Conservation (phyloP, 2,888 invertebrate genomes). For the Diarsia brunnea region DNA sequence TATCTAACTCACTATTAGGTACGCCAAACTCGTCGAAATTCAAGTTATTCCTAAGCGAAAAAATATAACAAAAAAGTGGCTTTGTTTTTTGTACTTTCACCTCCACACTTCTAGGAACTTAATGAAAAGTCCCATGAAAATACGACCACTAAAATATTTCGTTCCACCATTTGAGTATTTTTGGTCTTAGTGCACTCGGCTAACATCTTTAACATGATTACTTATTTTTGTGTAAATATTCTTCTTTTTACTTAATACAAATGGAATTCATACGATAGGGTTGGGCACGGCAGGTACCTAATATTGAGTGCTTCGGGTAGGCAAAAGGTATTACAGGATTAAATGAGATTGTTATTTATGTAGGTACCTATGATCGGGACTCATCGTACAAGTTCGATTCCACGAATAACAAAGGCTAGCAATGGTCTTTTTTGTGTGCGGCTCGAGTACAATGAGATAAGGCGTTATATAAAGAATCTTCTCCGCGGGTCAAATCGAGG, state of each 20-base stretch:
- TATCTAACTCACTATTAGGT: no score
- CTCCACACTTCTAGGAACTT: not conserved
- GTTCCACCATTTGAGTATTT: not conserved
- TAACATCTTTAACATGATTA: conserved; percentile 31
- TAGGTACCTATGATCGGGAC: conserved; percentile 59
- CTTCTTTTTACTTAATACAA: conserved; percentile 34
- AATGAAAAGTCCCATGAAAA: not conserved
- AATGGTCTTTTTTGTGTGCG: conserved; percentile 76
- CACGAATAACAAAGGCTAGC: conserved; percentile 74
- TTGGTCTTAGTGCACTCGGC: not conserved
- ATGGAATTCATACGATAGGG: conserved; percentile 36
- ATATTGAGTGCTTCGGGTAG: conserved; percentile 44
- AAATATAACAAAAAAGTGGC: no score
- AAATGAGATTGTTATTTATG: conserved; percentile 65
- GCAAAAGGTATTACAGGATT: conserved; percentile 59
- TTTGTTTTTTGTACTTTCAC: not conserved
- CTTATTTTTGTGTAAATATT: conserved; percentile 40
- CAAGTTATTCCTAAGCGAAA: no score
- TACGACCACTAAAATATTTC: not conserved
- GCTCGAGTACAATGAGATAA: conserved; percentile 77
- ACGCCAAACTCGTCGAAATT: no score
- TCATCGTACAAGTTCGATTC: conserved; percentile 71
- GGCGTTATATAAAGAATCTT: conserved; percentile 78
- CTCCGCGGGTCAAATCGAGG: conserved; percentile 79
- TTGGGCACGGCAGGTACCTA: conserved; percentile 32